Conservation (phyloP, 2,797 vertebrate species). For the Enoplosus armatus region DNA sequence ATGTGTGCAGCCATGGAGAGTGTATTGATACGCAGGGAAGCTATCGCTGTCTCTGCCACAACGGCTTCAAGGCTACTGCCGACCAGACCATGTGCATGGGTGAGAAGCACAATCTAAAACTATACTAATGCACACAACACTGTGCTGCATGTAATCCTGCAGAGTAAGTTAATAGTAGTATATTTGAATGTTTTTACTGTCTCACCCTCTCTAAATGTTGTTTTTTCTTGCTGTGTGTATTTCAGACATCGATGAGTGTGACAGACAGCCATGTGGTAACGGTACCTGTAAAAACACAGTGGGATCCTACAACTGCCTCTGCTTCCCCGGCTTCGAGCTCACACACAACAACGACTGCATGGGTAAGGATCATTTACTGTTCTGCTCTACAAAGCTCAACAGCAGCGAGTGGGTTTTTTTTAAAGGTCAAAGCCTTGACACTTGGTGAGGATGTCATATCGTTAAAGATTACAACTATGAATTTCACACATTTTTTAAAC, state of each 20-base stretch:
- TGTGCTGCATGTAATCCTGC: background rate
- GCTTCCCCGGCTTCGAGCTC: slow-evolving; percentile 93
- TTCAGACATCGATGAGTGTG: slow-evolving; percentile 94
- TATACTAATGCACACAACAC: background rate
- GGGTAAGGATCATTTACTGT: slow-evolving; percentile 82
- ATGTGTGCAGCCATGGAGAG: slow-evolving; percentile 93
- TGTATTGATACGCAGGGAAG: slow-evolving; percentile 94
- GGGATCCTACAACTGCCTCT: slow-evolving; percentile 96
- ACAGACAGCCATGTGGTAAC: slow-evolving; percentile 92
- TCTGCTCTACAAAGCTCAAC: slow-evolving; percentile 12
- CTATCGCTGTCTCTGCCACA: slow-evolving; percentile 93
- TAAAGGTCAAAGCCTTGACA: slow-evolving; percentile 31
- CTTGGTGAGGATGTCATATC: slow-evolving; percentile 11
- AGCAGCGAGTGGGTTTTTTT: slow-evolving; percentile 17
- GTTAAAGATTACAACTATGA: slow-evolving; percentile 9
- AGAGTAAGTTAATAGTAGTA: background rate
- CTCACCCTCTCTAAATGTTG: background rate
- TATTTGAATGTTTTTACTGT: background rate
- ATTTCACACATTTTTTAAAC: slow-evolving; percentile 18
- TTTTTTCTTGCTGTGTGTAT: slow-evolving; percentile 9
- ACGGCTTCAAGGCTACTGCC: slow-evolving; percentile 91
- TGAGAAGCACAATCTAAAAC: slow-evolving; percentile 68
- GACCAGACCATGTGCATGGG: slow-evolving; percentile 96
- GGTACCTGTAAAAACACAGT: slow-evolving; percentile 95
- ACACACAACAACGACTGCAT: slow-evolving; percentile 94